Percentiles rank a stretch among this genome's conserved stretches.
phyloP scores from a whole-genome alignment of 2,797 vertebrate genomes.

The Protonibea diacanthus region DNA sequence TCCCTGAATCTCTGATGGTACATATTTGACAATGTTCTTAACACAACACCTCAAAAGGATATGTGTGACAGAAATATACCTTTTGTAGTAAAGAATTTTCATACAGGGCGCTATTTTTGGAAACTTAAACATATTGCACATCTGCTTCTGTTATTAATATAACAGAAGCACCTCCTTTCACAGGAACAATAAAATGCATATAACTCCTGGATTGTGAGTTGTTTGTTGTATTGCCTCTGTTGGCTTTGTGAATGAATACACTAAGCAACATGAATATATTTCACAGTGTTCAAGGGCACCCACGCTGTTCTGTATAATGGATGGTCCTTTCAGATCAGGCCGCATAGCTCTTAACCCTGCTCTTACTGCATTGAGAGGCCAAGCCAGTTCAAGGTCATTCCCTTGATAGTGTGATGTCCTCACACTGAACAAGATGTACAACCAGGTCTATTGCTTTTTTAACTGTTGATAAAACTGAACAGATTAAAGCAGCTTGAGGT shows the following conservation, averaged over 20 bases:
- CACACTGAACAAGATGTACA: constrained; percentile 57
- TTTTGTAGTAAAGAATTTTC: not conserved
- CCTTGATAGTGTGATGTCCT: constrained; percentile 67
- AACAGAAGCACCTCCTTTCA: constrained; percentile 17
- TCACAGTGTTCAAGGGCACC: constrained; percentile 37
- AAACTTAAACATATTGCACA: not conserved
- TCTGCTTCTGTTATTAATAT: constrained; percentile 11
- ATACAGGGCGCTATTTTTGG: not conserved
- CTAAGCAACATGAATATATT: constrained; percentile 33
- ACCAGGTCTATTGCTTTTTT: constrained; percentile 45
- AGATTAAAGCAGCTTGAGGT: constrained; percentile 6
- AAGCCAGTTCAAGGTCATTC: constrained; percentile 71
- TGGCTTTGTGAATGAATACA: constrained; percentile 34
- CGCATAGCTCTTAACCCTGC: constrained; percentile 56
- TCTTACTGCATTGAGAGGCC: constrained; percentile 58
- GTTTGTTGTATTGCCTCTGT: constrained; percentile 13
- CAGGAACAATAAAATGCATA: constrained; percentile 3
- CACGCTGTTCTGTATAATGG: constrained; percentile 28
- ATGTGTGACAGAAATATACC: not conserved
- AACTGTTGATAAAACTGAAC: constrained; percentile 41
- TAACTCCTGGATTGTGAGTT: constrained; percentile 25
- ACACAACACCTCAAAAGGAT: not conserved
- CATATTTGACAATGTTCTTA: constrained; percentile 3
- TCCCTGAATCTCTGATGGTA: not conserved
- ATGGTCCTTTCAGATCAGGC: constrained; percentile 49